Evolutionary conservation across 2,113 vertebrate genomes (phyloP), one percentile per base, ranked within the genome.

Genomic region (Apteryx mantelli): DNA sequence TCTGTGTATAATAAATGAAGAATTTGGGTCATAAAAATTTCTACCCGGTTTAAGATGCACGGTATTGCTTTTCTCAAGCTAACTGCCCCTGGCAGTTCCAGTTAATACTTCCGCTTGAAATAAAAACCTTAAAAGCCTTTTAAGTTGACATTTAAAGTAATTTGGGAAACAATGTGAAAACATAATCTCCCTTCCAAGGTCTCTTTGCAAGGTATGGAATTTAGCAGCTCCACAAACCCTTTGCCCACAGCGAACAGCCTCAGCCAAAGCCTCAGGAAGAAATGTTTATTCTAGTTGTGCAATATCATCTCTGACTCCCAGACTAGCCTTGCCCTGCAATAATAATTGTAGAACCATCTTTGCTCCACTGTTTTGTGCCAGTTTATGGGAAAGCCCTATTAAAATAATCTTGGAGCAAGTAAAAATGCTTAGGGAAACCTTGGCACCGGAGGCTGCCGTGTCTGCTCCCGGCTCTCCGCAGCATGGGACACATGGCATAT

Each of bases 1-100:
- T 98, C 96, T 98, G 98, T 95, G 95, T 96, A 97, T 95, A 98
- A 98, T 98, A 98, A 97, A 97, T 96, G 93, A 98, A 98, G 97
- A 97, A 98, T 98, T 97, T 97, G 95, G 97, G 96, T 98, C 97
- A 98, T 98, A 98, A 98, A 97, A 98, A 97, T 97, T 98, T 98
- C 97, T 98, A 93, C 97, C 91, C 97, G 97, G 96, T 97, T 98
- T 98, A 97, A 98, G 94, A 98, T 97, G 96, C 97, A 97, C 80
- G 22, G 93, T 96, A 98, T 97, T 98, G 97, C 96, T 98, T 98
- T 97, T 98, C 97, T 98, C 96, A 98, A 97, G 96, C 97, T 97
- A 98, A 98, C 94, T 96, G 97, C 98, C 98, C 96, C 97, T 97
- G 98, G 97, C 97, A 96, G 96, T 98, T 97, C 93, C 95, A 98